These are phyloP conservation scores for Chesias legatella DNA, from an alignment of 2,888 invertebrate genomes.

Conservation along the genomic window DNA sequence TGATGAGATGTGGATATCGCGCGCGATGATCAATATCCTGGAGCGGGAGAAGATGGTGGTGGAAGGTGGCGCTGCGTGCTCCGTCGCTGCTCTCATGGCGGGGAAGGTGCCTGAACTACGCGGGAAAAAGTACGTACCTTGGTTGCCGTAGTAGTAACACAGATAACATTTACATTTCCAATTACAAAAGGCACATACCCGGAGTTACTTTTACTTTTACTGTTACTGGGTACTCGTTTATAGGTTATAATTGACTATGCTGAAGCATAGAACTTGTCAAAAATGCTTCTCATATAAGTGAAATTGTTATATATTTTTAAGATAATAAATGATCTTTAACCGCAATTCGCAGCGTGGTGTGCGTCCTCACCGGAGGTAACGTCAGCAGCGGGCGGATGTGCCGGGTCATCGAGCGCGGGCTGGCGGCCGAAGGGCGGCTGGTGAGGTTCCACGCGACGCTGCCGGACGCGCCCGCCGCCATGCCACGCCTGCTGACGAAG, in stretches of 20 bases:
- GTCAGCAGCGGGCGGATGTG: constrained; percentile 92
- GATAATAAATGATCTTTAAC: too few relatives aligned
- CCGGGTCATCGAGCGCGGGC: constrained; percentile 89
- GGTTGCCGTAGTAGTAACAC: neutral
- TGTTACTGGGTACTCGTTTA: too few relatives aligned
- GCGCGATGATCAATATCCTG: constrained; percentile 86
- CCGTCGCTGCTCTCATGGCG: constrained; percentile 88
- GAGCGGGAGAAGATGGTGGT: constrained; percentile 89
- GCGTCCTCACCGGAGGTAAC: constrained; percentile 90
- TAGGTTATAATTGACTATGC: too few relatives aligned
- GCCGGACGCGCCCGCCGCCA: constrained; percentile 90
- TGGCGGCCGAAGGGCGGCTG: constrained; percentile 90
- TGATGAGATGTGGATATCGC: constrained; percentile 87
- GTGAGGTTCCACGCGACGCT: constrained; percentile 70
- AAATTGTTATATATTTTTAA: too few relatives aligned
- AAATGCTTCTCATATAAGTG: too few relatives aligned
- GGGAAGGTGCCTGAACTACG: constrained; percentile 87
- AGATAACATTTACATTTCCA: too few relatives aligned
- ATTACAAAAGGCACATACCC: too few relatives aligned
- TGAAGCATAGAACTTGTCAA: too few relatives aligned
- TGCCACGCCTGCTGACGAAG: constrained; percentile 87
- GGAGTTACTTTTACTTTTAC: too few relatives aligned
- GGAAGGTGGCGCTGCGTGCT: constrained; percentile 91
- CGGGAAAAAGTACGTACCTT: constrained; percentile 83
- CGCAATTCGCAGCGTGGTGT: constrained; percentile 87